Conservation (phyloP, 1,140 invertebrate species). For the Caenorhabditis elegans region WBcel235 BX284605.5:2984001-2984500, state of each 20-base stretch:
- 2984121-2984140: no score
- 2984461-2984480: not conserved
- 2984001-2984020: no score
- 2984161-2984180: no score
- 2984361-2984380: not conserved
- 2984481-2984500: not conserved
- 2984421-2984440: not conserved
- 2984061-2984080: no score
- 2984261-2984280: not conserved
- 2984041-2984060: no score
- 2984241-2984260: not conserved
- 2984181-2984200: no score
- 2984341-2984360: not conserved
- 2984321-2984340: no score
- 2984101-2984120: no score
- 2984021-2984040: no score
- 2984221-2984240: not conserved
- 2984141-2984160: no score
- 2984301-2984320: not conserved
- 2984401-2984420: not conserved
- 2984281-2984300: not conserved
- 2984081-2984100: no score
- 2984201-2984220: not conserved
- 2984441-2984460: not conserved
- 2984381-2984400: not conserved